Conservation (phyloP, 2,797 vertebrate species). For the Propithecus deckenii region DNA sequence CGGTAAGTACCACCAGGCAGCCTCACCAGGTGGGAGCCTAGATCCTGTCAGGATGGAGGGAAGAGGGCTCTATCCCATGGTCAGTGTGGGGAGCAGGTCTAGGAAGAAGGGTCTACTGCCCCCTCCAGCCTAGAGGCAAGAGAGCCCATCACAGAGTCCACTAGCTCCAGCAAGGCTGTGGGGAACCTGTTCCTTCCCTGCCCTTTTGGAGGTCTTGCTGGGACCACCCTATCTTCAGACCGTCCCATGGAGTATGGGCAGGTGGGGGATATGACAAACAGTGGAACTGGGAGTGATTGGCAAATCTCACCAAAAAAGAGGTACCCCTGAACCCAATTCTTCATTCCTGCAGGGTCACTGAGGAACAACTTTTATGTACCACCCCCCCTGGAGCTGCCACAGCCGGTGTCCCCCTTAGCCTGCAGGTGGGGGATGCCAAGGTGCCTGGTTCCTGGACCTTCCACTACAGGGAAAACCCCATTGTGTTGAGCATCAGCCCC, state of each 20-base stretch:
- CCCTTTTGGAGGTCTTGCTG: background rate
- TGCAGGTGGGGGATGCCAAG: constrained; percentile 90
- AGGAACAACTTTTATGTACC: constrained; percentile 72
- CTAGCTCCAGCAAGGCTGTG: background rate
- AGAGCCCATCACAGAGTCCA: background rate
- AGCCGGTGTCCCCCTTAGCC: constrained; percentile 63
- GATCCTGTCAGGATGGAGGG: background rate
- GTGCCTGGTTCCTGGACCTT: constrained; percentile 88
- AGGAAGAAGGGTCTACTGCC: background rate
- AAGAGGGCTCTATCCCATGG: background rate
- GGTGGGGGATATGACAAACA: background rate
- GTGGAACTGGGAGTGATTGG: background rate
- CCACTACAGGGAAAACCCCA: constrained; percentile 91
- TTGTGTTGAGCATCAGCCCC: constrained; percentile 86
- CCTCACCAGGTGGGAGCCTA: background rate
- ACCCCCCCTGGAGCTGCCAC: constrained; percentile 56
- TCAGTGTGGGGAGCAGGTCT: background rate
- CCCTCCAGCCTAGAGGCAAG: background rate
- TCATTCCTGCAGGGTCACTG: constrained; percentile 44
- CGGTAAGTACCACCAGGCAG: constrained; percentile 10
- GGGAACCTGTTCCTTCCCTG: background rate
- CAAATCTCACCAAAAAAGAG: background rate
- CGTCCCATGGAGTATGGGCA: background rate
- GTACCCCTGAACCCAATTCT: background rate
- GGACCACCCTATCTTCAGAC: background rate